Base-by-base conservation (phyloP, 2,888 invertebrate genomes). In the Catocala sponsa region DNA sequence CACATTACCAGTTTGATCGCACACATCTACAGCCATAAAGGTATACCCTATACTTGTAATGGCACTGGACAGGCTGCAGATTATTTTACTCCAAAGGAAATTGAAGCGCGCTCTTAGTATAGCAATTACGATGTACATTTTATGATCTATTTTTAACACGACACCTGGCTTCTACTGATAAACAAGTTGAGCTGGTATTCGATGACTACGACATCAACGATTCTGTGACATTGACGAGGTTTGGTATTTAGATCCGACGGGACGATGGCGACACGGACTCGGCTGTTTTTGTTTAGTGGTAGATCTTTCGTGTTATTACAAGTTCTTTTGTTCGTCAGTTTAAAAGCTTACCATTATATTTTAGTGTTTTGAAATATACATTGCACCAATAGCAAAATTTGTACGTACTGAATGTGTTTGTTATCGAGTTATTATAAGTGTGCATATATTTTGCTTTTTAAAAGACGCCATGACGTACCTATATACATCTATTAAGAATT, bases 111-210 rank as follows among this genome's bases (percentile, higher is more conserved):
- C 81, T 79, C 74, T 76, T 80, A 74, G 76, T 74, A 74, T 65
- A 55, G 73, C 81, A 86, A 90, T 88, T 86, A 86, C 75, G 73
- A 68, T 79, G 80, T 81, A 81, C 76, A 84, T 81, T 80, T 83
- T 79, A 79, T 59, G 77, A 78, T 83, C 84, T 88, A 89, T 89
- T 89, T 88, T 83, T 76, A 80, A 83, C 67, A 59, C 65, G 64
- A 75, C 92, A 91, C 85, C 90, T 90, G 89, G 78, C 80, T 62
- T 54, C 60, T 47, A 59, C 78, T 82, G 81, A 84, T 84, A 86
- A 63, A 91, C 90, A 81, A 64, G 91, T 89, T 85, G 68, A 70
- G 74, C 87, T 74, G 75, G 87, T 82, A 80, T 80, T 70, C 59
- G 72, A 77, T 80, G 72, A 73, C 60, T 67, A 70, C 44, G 62